Conservation (phyloP, 2,113 vertebrate species). For the Sebastes schlegelii region DNA sequence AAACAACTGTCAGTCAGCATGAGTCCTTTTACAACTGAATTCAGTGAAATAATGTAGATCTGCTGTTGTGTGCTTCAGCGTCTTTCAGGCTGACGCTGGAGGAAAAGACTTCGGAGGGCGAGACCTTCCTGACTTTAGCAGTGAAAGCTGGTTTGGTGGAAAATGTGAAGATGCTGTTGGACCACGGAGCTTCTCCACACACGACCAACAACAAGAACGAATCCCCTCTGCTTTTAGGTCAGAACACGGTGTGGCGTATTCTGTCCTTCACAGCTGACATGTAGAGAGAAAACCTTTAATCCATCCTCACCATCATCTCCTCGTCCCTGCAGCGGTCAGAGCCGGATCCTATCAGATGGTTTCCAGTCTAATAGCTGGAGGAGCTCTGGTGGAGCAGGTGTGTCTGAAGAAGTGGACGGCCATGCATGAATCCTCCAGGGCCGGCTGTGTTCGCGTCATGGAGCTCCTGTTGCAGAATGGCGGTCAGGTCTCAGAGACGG, state of each 20-base stretch:
- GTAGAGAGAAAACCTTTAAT: neutral
- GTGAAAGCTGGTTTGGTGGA: constrained; percentile 80
- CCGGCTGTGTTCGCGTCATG: constrained; percentile 82
- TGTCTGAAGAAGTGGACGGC: constrained; percentile 88
- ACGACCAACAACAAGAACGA: constrained; percentile 86
- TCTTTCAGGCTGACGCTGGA: constrained; percentile 79
- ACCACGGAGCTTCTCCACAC: constrained; percentile 84
- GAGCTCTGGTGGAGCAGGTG: constrained; percentile 84
- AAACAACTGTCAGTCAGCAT: neutral
- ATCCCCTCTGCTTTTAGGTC: constrained; percentile 87
- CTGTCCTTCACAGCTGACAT: neutral
- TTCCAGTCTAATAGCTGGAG: constrained; percentile 82
- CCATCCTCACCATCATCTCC: neutral
- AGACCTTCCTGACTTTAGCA: constrained; percentile 86
- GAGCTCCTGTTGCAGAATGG: constrained; percentile 85
- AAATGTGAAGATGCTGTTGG: constrained; percentile 84
- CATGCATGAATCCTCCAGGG: constrained; percentile 89
- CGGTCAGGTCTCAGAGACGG: constrained; percentile 81
- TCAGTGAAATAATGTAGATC: neutral
- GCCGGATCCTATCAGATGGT: constrained; percentile 84
- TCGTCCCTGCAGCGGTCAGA: constrained; percentile 82
- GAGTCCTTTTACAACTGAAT: neutral
- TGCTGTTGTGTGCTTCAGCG: constrained; percentile 20
- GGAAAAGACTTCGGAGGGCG: constrained; percentile 85
- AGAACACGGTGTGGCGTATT: neutral